Evolutionary conservation across 2,113 vertebrate genomes (phyloP).

Genomic region (Poeciliopsis prolifica): DNA sequence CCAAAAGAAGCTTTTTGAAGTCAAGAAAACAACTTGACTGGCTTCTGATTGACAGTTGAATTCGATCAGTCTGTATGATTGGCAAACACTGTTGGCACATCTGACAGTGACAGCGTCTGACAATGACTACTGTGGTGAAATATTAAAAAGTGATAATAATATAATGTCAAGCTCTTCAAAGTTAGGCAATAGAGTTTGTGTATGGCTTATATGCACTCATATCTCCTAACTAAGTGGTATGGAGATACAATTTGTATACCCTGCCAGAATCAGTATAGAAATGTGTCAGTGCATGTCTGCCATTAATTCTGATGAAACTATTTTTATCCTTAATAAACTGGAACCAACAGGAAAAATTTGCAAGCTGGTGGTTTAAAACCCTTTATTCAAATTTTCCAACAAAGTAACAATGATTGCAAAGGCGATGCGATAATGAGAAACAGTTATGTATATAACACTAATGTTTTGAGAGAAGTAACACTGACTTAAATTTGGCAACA

Average conservation of each 20-base stretch:
- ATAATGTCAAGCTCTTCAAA: constrained; percentile 20
- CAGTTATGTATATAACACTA: too few species aligned
- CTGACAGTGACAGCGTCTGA: constrained; percentile 34
- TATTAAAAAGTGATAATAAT: constrained; percentile 38
- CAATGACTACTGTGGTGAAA: constrained; percentile 22
- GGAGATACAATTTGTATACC: neutral
- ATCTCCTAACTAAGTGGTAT: neutral
- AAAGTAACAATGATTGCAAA: neutral
- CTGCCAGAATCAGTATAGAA: neutral
- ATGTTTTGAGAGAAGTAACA: too few species aligned
- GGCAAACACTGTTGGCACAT: constrained; percentile 28
- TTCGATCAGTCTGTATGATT: constrained; percentile 26
- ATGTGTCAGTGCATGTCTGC: neutral
- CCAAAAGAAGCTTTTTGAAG: constrained; percentile 5
- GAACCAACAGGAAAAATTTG: neutral
- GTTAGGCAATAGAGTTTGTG: neutral
- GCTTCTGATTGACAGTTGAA: constrained; percentile 42
- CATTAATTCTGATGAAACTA: neutral
- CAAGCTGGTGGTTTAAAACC: neutral
- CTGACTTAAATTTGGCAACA: too few species aligned
- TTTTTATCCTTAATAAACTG: neutral
- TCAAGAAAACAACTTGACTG: constrained; percentile 28
- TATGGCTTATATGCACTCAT: neutral
- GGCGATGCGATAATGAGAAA: neutral
- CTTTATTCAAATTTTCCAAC: neutral